A percentile compares a stretch with the other conserved stretches of the same genome.
phyloP scores from a whole-genome alignment of 1,140 invertebrate genomes.

The Melipona quadrifasciata region DNA sequence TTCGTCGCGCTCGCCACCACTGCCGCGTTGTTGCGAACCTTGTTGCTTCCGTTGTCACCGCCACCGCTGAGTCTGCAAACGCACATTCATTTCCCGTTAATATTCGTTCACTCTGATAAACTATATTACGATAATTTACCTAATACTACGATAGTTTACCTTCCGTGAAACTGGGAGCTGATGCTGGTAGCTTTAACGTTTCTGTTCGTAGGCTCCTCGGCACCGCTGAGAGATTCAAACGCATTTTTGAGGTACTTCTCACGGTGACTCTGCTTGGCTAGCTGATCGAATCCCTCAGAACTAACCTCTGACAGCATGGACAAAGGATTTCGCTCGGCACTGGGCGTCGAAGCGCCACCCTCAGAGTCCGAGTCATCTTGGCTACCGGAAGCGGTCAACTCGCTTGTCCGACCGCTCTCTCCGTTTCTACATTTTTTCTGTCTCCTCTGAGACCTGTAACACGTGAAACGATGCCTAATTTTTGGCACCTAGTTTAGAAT shows the following conservation, averaged over 20 bases:
- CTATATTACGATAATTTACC: slow-evolving; percentile 58
- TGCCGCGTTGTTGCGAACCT: slow-evolving; percentile 74
- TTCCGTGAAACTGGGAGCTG: slow-evolving; percentile 79
- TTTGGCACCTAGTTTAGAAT: no score
- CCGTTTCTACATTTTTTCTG: slow-evolving; percentile 84
- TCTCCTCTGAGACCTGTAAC: slow-evolving; percentile 86
- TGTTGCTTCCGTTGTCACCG: slow-evolving; percentile 66
- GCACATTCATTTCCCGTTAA: not conserved
- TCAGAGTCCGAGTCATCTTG: slow-evolving; percentile 87
- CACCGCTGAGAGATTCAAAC: slow-evolving; percentile 88
- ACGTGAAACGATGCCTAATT: not conserved
- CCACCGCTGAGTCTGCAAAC: slow-evolving; percentile 73
- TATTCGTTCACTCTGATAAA: not conserved
- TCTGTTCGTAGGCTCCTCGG: slow-evolving; percentile 80
- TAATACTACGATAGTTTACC: slow-evolving; percentile 58
- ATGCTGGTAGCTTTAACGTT: slow-evolving; percentile 75
- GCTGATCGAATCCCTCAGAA: slow-evolving; percentile 89
- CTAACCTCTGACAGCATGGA: slow-evolving; percentile 86
- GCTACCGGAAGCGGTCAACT: slow-evolving; percentile 85
- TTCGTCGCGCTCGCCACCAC: slow-evolving; percentile 83
- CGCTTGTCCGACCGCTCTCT: slow-evolving; percentile 79
- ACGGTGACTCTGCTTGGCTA: slow-evolving; percentile 83
- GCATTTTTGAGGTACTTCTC: slow-evolving; percentile 90
- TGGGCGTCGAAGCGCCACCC: slow-evolving; percentile 84
- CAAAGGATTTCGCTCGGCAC: slow-evolving; percentile 81